phyloP scores from a whole-genome alignment of 2,888 invertebrate species.

The Xestia ashworthii region DNA sequence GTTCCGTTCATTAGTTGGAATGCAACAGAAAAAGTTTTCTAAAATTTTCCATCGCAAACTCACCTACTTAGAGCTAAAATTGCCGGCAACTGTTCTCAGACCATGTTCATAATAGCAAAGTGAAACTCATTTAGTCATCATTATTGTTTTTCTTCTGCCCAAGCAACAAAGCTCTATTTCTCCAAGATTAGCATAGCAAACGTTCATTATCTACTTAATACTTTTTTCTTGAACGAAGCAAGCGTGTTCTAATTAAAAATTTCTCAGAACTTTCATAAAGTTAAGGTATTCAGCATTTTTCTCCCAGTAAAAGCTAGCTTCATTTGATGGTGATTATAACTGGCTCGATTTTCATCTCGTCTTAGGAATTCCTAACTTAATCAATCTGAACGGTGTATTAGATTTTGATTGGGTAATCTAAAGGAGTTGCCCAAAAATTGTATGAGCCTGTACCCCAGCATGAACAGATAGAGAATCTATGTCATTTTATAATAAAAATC shows the following conservation, averaged over 20 bases:
- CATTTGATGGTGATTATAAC: conserved; percentile 29
- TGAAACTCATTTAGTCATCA: conserved; percentile 9
- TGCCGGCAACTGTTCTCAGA: not conserved
- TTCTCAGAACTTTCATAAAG: conserved; percentile 35
- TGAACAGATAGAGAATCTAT: too few species aligned
- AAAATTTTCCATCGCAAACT: not conserved
- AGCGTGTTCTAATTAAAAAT: conserved; percentile 50
- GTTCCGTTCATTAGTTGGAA: not conserved
- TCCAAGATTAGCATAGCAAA: conserved; percentile 44
- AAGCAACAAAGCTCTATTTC: conserved; percentile 20
- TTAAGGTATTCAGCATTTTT: conserved; percentile 15
- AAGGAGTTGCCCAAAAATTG: not conserved
- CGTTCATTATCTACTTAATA: conserved; percentile 38
- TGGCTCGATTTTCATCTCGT: conserved; percentile 17
- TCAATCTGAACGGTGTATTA: conserved; percentile 44
- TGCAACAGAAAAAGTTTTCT: not conserved
- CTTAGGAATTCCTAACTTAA: conserved; percentile 18
- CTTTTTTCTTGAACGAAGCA: conserved; percentile 33
- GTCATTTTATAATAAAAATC: too few species aligned
- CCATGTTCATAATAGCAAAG: conserved; percentile 2
- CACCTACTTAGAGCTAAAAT: not conserved
- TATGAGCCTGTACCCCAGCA: too few species aligned
- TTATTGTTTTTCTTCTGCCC: conserved; percentile 1
- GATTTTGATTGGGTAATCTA: conserved; percentile 44
- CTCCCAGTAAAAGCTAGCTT: conserved; percentile 1